These are phyloP conservation scores for Lypha dubia DNA, from an alignment of 2,888 invertebrate genomes.

Conservation along the genomic window DNA sequence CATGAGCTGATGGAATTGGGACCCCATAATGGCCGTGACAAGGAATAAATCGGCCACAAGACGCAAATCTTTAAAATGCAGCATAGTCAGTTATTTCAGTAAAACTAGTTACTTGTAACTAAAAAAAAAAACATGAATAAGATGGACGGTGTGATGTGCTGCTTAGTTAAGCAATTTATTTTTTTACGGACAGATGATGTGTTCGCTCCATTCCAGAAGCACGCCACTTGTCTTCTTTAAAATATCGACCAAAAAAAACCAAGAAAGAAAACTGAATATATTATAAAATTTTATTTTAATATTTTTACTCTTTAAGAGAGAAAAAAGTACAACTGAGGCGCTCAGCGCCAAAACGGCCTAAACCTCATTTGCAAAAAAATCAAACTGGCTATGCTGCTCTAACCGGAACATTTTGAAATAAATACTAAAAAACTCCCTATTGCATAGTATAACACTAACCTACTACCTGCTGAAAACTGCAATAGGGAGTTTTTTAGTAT, in stretches of 20 bases:
- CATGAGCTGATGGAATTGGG: conserved; percentile 88
- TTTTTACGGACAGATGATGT: conserved; percentile 70
- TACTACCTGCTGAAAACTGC: too few relatives aligned
- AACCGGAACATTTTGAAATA: too few relatives aligned
- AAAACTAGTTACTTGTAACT: conserved; percentile 63
- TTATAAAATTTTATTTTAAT: conserved; percentile 35
- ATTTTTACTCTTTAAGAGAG: conserved; percentile 29
- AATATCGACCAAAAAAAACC: conserved; percentile 25
- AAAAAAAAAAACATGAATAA: conserved; percentile 33
- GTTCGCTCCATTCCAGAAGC: conserved; percentile 71
- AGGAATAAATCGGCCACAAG: conserved; percentile 80
- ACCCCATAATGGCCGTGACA: conserved; percentile 82
- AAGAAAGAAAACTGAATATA: neutral
- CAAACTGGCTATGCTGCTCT: too few relatives aligned
- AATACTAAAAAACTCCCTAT: too few relatives aligned
- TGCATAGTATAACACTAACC: too few relatives aligned
- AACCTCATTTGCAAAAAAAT: too few relatives aligned
- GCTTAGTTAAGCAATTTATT: conserved; percentile 61
- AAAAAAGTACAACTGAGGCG: conserved; percentile 51
- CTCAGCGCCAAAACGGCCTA: too few relatives aligned
- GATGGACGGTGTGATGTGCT: conserved; percentile 54
- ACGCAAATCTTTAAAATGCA: neutral
- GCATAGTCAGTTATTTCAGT: conserved; percentile 36
- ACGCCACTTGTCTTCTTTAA: conserved; percentile 59
- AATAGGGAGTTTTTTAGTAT: too few relatives aligned